Base-by-base conservation (phyloP, 1,140 invertebrate genomes). In the Calliphora vicina region DNA sequence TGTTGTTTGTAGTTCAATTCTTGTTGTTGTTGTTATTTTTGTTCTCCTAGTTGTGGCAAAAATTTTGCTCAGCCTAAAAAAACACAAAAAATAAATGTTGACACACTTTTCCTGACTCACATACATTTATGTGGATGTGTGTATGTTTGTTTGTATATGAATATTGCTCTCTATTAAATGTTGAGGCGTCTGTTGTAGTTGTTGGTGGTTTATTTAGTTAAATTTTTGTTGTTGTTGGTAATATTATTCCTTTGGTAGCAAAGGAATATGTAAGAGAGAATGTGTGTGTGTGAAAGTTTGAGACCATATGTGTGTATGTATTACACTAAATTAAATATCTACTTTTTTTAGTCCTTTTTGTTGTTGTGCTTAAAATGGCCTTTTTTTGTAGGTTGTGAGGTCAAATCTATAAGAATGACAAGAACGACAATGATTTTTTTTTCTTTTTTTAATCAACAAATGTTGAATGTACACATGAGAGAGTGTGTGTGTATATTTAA, bases 321-420 rank as follows among this genome's bases (percentile, higher is more conserved):
- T n/a, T 81, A 20, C 78, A 80, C 61, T 67, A 71, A 61, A 71
- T 81, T 81, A 45, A 67, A 67, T 71, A 67, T 23, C 29, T 23
- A 35, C 50, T 45, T 81, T 50, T 57, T 67, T 42, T 61, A 42
- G 61, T 67, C 80, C 80, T 81, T 81, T 61, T 81, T 81, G 12
- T 50, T 26, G 20, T 81, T 15, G 2, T 15, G 45, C 50, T 67
- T 81, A 29, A 67, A 23, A 45, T 81, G 45, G 50, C 23, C 29
- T 27, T 45, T 50, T 80, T 50, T 81, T 42, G 45, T 71, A 67
- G 80, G 80, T 71, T 81, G 80, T 71, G 74, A 78, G 74, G 74
- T 78, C 74, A 78, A 43, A 78, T n/a, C n/a, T 78, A 76, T 67
- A 67, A 67, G n/a, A 67, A 67, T 67, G 20, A 67, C n/a, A 67